Base-by-base conservation (phyloP, 2,113 vertebrate genomes). In the Perca schrenkii region DNA sequence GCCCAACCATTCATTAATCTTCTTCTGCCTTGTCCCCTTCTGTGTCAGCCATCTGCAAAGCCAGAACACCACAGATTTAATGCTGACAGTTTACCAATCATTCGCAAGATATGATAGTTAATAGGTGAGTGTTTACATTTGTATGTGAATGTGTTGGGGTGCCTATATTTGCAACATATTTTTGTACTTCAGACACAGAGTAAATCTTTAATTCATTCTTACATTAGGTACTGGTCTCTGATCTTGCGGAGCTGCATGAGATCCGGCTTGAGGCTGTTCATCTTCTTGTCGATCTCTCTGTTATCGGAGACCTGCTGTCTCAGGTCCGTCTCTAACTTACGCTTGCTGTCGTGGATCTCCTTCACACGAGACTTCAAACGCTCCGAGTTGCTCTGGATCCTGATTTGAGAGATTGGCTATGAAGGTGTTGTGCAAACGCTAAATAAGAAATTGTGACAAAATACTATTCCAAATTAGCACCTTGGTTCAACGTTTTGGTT, bases 241-340 rank as follows among this genome's bases (percentile, higher is more conserved):
- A 97, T 99, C 93, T 99, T 99, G 88, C 98, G 97, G 78, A 99
- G 96, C 86, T 99, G 98, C 94, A 99, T 98, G 91, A 99, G 96
- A 90, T 99, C 98, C 2, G 98, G 98, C 63, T 99, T 99, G 84
- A 99, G 99, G 95, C 98, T 99, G 95, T 99, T 99, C 98, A 99
- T 99, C 70, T 96, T 97, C 68, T 99, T 99, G 94, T 99, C 98
- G 21, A 99, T 99, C 93, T 99, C 98, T 56, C 98, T 94, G 49
- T 99, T 98, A 70, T 99, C 98, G 0, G 97, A 96, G 1, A 97
- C 97, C 94, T 99, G 98, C 91, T 98, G 95, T 94, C 96, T 97
- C 81, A 99, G 88, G 89, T 99, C 98, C 87, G 98, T 97, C 93
- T 99, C 98, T 80, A 99, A 88, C 34, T 97, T 94, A 1, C 96